Evolutionary conservation across 2,113 vertebrate species (phyloP), one percentile per base, ranked within the genome.

Genomic region (Pterophyllum scalare): DNA sequence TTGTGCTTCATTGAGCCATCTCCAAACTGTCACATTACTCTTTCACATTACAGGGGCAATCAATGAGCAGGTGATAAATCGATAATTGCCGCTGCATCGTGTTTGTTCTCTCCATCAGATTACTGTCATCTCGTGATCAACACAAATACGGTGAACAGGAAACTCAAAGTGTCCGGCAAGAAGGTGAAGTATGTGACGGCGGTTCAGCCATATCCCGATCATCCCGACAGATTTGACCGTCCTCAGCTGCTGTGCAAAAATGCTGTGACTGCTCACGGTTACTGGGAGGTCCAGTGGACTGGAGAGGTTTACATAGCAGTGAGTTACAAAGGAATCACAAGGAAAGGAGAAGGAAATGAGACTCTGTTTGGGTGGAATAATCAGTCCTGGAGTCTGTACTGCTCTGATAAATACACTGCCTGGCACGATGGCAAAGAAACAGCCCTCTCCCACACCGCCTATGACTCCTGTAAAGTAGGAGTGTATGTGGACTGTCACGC

Each of bases 301-400:
- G 65, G 64, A 22, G 64, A 19, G 43, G 43, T 52, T 49, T 70
- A 28, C 24, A 31, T 70, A 49, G 40, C 65, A 6, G 17, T 70
- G 24, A 70, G 15, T 3, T 70, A 70, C 65, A 49, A 43, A 49
- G 65, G 65, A 17, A 70, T 70, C 43, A 28, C 24, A 20, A 52
- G 65, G 65, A 70, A 70, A 52, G 65, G 65, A 28, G 40, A 70
- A 24, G 7, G 17, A 24, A 49, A 70, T 3, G 3, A 70, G 40
- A 49, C 24, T 5, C 22, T 49, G 43, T 70, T 70, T 1, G 65
- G 65, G 10, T 49, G 43, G 65, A 70, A 70, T 24, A 3, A 28
- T 10, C 65, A 70, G 43, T 70, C 65, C 24, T 70, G 65, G 65
- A 70, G 65, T 70, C 43, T 70, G 43, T 70, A 49, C 65, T 70